Evolutionary conservation across 2,888 invertebrate genomes (phyloP), one percentile per base, ranked within the genome.

Genomic region (Orthosia cruda): DNA sequence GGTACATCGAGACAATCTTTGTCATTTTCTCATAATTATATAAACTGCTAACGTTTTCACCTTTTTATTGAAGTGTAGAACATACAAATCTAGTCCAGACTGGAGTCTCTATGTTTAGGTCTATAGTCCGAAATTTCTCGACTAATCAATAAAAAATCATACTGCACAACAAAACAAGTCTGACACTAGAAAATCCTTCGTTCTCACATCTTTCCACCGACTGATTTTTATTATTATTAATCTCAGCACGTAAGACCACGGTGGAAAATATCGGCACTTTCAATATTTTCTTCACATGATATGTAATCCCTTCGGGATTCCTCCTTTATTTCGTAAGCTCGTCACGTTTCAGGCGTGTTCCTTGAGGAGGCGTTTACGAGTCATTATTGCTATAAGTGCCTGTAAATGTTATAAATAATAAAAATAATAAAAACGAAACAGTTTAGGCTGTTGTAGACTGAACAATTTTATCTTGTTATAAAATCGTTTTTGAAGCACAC

Each of bases 201-300:
- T 23, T 64, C 54, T 62, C 16, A 62, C 55, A 67, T 52, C 49
- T 64, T 57, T n/a, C n/a, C n/a, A n/a, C n/a, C n/a, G 26, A 61
- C 66, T 13, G 61, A 40, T 58, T 47, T 49, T 45, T 49, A 63
- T 63, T 23, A 71, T 74, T 62, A 62, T 32, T 12, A 80, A 63
- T 68, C 58, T 13, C 45, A 23, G 18, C 82, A 74, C 83, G 75
- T 77, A 61, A n/a, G 2, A 52, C 32, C 50, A 62, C 49, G 67
- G 61, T 71, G 68, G 72, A 75, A 78, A 87, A 79, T 87, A 77
- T 84, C 63, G 70, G 63, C 72, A 80, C 50, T 80, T 86, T 77
- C 74, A 80, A 88, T 80, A 88, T 88, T 87, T 82, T 78, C 69
- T 83, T 58, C 73, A 57, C 62, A 85, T 77, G 81, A 82, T 80